These are phyloP conservation scores for Thymelicus lineola DNA, from an alignment of 2,888 invertebrate species.

Conservation along the genomic window DNA sequence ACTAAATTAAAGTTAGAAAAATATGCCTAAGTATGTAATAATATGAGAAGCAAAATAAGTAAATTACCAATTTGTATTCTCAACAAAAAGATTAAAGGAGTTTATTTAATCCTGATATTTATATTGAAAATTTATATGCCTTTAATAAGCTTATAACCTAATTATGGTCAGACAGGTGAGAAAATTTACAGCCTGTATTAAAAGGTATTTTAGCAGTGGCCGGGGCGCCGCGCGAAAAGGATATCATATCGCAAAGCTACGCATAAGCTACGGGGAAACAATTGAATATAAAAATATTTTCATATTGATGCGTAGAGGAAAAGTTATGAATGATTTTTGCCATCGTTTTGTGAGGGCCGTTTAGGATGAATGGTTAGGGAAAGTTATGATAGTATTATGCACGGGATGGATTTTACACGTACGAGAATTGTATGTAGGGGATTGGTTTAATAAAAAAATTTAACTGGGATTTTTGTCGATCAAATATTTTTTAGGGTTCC, in stretches of 20 bases:
- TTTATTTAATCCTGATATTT: no score
- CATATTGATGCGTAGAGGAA: constrained; percentile 29
- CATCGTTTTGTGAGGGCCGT: constrained; percentile 1
- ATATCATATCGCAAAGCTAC: constrained; percentile 44
- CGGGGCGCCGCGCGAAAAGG: constrained; percentile 51
- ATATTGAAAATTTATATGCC: no score
- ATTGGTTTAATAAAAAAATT: not conserved
- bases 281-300: constrained; percentile 16
- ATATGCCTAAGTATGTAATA: no score
- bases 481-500: no score
- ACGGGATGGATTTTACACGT: not conserved
- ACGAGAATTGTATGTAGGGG: not conserved
- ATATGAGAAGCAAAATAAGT: no score
- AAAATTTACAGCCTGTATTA: constrained; percentile 37
- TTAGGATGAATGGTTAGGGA: constrained; percentile 2
- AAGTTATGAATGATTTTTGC: constrained; percentile 19
- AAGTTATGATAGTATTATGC: constrained; percentile 4
- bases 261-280: not conserved
- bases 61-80: no score
- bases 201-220: constrained; percentile 60
- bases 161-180: not conserved
- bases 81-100: no score
- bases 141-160: no score
- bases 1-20: no score
- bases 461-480: no score